These are phyloP conservation scores for Esperia sulphurella DNA, from an alignment of 2,888 invertebrate genomes.

Conservation along the genomic window DNA sequence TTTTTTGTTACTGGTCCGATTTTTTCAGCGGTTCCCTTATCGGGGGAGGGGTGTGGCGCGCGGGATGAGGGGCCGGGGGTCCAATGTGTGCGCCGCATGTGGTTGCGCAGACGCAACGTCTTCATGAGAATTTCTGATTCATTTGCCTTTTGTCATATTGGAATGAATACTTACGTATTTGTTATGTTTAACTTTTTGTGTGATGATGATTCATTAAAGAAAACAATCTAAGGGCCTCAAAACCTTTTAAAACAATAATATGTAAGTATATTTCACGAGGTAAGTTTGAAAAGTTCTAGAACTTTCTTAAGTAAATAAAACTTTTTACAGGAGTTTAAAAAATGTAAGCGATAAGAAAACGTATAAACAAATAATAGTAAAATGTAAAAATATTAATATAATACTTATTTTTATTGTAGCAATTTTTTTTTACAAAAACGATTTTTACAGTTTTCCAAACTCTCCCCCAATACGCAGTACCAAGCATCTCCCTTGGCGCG, in stretches of 20 bases:
- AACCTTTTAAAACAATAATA: not conserved
- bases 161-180: slow-evolving; percentile 22
- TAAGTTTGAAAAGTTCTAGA: not conserved
- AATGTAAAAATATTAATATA: too few species aligned
- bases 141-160: slow-evolving; percentile 46
- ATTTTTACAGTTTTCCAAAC: slow-evolving; percentile 1
- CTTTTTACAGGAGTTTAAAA: not conserved
- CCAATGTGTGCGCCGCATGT: slow-evolving; percentile 67
- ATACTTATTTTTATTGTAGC: too few species aligned
- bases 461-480: slow-evolving; percentile 44
- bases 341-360: too few species aligned
- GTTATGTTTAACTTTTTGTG: not conserved
- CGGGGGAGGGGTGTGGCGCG: slow-evolving; percentile 42
- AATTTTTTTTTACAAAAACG: not conserved
- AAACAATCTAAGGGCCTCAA: not conserved
- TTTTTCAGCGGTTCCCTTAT: slow-evolving; percentile 68
- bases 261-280: not conserved
- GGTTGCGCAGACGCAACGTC: slow-evolving; percentile 47
- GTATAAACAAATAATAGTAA: too few species aligned
- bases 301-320: not conserved
- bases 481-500: slow-evolving; percentile 61
- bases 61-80: slow-evolving; percentile 41
- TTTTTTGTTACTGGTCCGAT: slow-evolving; percentile 36
- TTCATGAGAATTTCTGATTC: slow-evolving; percentile 74
- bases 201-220: not conserved